A percentile compares a stretch with the other conserved stretches of the same genome.
Conservation (phyloP, 2,113 vertebrate species). For the Prinia subflava region DNA sequence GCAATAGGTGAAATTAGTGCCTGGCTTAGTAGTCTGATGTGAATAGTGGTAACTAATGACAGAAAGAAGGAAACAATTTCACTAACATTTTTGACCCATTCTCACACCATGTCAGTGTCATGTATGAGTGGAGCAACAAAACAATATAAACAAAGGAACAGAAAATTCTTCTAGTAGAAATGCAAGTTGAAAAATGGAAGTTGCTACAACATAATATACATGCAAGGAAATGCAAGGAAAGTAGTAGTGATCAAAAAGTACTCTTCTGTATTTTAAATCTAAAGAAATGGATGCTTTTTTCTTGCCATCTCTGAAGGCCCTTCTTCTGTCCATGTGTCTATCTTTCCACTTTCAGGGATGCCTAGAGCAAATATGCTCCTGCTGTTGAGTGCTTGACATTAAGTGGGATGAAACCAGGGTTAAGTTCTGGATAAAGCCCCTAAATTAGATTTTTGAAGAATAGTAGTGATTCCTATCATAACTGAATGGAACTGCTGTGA, state of each 20-base stretch:
- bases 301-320: not conserved
- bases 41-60: not conserved
- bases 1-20: not conserved
- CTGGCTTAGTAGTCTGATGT: not conserved
- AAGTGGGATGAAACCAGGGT: not conserved
- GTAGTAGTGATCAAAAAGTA: not conserved
- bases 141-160: not conserved
- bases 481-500: not conserved
- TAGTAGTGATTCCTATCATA: not conserved
- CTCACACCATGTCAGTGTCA: not conserved
- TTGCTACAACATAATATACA: not conserved
- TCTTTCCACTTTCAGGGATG: not conserved
- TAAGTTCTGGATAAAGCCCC: not conserved
- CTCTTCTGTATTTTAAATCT: not conserved
- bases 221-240: not conserved
- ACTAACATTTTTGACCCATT: not conserved
- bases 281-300: not conserved
- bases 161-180: not conserved
- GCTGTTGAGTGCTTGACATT: not conserved
- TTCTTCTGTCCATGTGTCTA: not conserved
- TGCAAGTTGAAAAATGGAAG: not conserved
- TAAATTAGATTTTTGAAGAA: not conserved
- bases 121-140: not conserved
- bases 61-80: constrained; percentile 10
- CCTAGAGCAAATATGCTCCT: not conserved